phyloP scores from a whole-genome alignment of 2,888 invertebrate genomes.

The Hydroisotoma schaefferi region DNA sequence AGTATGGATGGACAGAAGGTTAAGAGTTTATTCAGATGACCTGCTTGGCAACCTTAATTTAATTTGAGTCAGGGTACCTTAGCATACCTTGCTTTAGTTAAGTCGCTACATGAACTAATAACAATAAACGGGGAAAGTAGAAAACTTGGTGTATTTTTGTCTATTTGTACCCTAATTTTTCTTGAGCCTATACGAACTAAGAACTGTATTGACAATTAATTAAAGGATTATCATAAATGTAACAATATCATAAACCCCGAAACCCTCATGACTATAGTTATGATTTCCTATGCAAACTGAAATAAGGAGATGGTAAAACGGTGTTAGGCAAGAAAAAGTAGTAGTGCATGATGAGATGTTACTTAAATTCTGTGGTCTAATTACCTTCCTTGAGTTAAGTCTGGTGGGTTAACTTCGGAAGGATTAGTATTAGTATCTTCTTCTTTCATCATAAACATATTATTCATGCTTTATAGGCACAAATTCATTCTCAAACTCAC shows the following conservation, averaged over 20 bases:
- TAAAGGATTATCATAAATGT: background rate
- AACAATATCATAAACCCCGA: background rate
- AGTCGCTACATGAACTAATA: no score
- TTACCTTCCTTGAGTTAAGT: no score
- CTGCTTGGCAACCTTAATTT: no score
- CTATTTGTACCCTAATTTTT: background rate
- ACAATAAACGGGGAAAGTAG: no score
- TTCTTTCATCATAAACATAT: background rate
- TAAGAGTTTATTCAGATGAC: no score
- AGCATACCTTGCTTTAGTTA: no score
- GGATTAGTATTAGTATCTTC: background rate
- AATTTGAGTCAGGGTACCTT: no score
- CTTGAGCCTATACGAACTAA: background rate
- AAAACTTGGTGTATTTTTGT: no score
- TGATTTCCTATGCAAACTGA: background rate
- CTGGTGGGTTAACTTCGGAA: no score
- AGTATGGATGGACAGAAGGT: no score
- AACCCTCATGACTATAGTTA: background rate
- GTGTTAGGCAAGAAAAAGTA: no score
- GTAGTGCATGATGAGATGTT: background rate
- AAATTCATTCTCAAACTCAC: background rate
- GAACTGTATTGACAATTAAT: background rate
- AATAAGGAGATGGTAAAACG: background rate
- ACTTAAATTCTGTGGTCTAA: constrained; percentile 3
- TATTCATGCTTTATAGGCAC: background rate